phyloP scores from a whole-genome alignment of 1,140 invertebrate species.

The Polyergus mexicanus region DNA sequence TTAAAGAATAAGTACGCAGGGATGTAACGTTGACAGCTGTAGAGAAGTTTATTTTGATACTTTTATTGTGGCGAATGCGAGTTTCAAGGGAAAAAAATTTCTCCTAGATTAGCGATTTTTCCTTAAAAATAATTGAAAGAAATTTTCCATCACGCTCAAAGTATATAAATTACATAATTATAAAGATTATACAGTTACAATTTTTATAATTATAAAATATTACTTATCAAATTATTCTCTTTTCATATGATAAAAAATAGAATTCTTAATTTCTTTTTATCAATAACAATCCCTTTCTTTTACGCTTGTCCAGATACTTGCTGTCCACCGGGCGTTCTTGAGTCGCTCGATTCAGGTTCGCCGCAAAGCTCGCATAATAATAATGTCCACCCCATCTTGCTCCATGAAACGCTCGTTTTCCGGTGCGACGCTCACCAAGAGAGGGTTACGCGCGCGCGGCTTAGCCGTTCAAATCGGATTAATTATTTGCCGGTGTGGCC shows the following conservation, averaged over 20 bases:
- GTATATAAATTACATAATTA: no score
- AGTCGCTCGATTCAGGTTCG: not conserved
- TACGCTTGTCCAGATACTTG: not conserved
- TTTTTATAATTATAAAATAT: no score
- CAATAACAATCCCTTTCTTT: not conserved
- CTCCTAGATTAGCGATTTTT: not conserved
- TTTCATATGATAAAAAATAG: no score
- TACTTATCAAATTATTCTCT: no score
- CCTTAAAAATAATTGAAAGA: no score
- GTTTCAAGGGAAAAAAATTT: not conserved
- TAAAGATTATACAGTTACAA: no score
- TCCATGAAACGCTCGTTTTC: conserved; percentile 51
- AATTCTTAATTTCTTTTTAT: no score
- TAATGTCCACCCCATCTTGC: not conserved
- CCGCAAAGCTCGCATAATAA: conserved; percentile 24
- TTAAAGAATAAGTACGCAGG: conserved; percentile 50
- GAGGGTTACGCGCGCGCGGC: conserved; percentile 4
- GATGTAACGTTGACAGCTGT: conserved; percentile 2
- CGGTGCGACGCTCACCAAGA: not conserved
- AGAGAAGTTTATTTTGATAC: not conserved
- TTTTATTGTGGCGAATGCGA: not conserved
- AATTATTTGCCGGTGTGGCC: conserved; percentile 52
- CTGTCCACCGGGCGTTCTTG: not conserved
- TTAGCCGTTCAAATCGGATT: conserved; percentile 60
- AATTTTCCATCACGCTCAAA: not conserved